These are phyloP conservation scores for Ips nitidus DNA, from an alignment of 1,140 invertebrate species.

Conservation along the genomic window DNA sequence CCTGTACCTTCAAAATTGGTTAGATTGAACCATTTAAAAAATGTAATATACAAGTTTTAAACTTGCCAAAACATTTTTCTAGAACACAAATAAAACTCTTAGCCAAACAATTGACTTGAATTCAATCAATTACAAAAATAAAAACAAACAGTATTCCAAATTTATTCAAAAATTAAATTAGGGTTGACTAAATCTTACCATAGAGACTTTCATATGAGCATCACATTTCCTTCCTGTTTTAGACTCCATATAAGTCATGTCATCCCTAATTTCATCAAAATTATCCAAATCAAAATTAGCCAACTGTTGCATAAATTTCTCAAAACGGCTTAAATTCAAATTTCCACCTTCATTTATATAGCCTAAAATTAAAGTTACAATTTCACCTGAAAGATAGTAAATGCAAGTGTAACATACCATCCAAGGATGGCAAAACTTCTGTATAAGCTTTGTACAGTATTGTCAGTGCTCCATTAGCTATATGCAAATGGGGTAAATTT, in stretches of 20 bases:
- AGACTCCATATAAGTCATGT: slow-evolving; percentile 81
- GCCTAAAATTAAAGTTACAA: slow-evolving; percentile 56
- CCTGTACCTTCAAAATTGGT: no score
- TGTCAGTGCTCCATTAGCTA: slow-evolving; percentile 84
- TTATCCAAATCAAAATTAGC: slow-evolving; percentile 78
- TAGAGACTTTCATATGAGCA: slow-evolving; percentile 31
- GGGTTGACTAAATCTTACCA: neutral
- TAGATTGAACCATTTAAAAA: no score
- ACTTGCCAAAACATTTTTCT: no score
- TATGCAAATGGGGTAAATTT: slow-evolving; percentile 90
- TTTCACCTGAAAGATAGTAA: neutral
- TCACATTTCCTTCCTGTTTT: slow-evolving; percentile 63
- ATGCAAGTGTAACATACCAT: slow-evolving; percentile 60
- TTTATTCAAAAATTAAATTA: no score
- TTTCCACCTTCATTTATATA: slow-evolving; percentile 91
- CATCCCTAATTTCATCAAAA: slow-evolving; percentile 82
- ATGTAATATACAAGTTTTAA: no score
- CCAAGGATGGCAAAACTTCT: slow-evolving; percentile 78
- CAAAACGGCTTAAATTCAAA: slow-evolving; percentile 82
- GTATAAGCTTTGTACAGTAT: slow-evolving; percentile 88
- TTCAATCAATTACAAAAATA: no score
- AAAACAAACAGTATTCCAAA: no score
- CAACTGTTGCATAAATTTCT: slow-evolving; percentile 81
- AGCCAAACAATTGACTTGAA: no score
- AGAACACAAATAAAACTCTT: no score